phyloP scores from a whole-genome alignment of 2,797 vertebrate species.

The Oryzias dopingdopingensis region DNA sequence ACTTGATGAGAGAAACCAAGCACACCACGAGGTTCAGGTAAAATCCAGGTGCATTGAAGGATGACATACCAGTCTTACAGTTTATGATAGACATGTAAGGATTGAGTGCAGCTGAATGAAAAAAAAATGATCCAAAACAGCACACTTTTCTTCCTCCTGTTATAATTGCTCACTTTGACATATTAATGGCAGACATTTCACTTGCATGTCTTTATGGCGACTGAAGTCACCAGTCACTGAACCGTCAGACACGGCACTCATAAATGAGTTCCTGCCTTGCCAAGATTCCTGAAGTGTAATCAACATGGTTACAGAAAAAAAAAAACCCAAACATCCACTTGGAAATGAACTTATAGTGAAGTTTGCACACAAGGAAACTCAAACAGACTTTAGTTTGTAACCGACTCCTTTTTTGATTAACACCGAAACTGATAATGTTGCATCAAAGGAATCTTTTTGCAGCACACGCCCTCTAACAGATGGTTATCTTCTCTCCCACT shows the following conservation, averaged over 20 bases:
- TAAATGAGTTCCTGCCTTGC: constrained; percentile 28
- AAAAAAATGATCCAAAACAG: constrained; percentile 3
- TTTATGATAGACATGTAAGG: neutral
- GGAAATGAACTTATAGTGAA: constrained; percentile 11
- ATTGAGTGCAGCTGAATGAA: neutral
- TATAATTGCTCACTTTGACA: constrained; percentile 23
- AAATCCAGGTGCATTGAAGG: constrained; percentile 19
- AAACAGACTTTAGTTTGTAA: constrained; percentile 7
- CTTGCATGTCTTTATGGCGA: constrained; percentile 32
- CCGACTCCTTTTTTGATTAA: constrained; percentile 19
- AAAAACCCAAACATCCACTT: constrained; percentile 10
- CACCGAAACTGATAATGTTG: constrained; percentile 11
- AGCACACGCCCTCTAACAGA: constrained; percentile 15
- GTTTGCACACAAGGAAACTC: neutral
- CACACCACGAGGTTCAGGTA: constrained; percentile 31
- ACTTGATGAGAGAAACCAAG: constrained; percentile 4
- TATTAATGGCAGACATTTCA: constrained; percentile 36
- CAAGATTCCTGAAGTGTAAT: constrained; percentile 32
- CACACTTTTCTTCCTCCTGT: constrained; percentile 5
- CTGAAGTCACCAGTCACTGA: constrained; percentile 43
- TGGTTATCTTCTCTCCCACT: constrained; percentile 20
- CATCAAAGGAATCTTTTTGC: constrained; percentile 18
- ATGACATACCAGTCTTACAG: neutral
- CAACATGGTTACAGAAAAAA: neutral
- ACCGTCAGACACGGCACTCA: constrained; percentile 25